Evolutionary conservation across 2,888 invertebrate genomes (phyloP).

Genomic region (Hetaerina titia): DNA sequence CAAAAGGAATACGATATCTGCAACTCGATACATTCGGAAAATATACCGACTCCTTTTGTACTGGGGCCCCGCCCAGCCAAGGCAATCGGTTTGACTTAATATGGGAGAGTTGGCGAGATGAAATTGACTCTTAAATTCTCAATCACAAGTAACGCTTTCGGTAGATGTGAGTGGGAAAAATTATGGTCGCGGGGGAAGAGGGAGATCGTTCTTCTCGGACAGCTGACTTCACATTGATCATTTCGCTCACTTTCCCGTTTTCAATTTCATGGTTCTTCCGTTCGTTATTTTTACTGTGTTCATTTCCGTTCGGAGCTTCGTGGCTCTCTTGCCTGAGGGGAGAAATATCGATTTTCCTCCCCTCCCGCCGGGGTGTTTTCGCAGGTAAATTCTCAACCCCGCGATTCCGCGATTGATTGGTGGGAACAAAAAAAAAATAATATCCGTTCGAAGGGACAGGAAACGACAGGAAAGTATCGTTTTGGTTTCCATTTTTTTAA

Average conservation of each 20-base stretch:
- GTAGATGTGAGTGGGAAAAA: neutral
- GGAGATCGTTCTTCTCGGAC: neutral
- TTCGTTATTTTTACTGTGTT: neutral
- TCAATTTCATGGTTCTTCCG: neutral
- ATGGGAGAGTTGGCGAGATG: too few relatives aligned
- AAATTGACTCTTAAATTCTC: too few relatives aligned
- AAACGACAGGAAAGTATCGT: too few relatives aligned
- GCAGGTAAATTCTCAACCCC: too few relatives aligned
- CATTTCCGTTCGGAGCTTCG: neutral
- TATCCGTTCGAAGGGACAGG: too few relatives aligned
- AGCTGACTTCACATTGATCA: neutral
- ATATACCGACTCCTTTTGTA: neutral
- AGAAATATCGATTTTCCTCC: too few relatives aligned
- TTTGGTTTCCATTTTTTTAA: too few relatives aligned
- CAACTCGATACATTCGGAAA: neutral
- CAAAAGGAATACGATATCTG: neutral
- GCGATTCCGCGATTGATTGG: too few relatives aligned
- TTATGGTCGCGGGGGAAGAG: neutral
- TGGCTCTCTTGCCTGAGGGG: neutral
- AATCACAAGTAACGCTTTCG: constrained; percentile 5
- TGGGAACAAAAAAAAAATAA: too few relatives aligned
- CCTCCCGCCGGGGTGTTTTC: too few relatives aligned
- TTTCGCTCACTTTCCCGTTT: neutral
- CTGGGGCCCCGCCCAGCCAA: neutral
- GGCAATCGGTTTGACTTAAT: neutral